Evolutionary conservation across 64 coral and sea anemone genomes (phyloP), one percentile per base, ranked within the genome.

Genomic region (Montipora efflorescens): DNA sequence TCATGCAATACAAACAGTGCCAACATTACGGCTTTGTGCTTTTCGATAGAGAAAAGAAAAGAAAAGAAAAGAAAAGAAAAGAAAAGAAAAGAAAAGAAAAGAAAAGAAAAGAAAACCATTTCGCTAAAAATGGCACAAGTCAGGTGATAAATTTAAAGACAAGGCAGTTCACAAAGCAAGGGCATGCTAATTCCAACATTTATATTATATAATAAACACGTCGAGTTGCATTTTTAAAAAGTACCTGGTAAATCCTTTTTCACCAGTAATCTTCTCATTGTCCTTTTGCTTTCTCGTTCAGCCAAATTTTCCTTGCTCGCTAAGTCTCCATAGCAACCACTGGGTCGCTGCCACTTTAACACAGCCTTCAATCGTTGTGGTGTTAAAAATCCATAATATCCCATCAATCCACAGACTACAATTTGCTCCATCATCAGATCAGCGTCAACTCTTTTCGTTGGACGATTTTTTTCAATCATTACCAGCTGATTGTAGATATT

Each of bases 401-500:
- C 92, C 28, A 93, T 57, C 62, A 93, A 36, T 3, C 92, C 77
- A 80, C 92, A 87, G 0, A 93, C 84, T 4, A 88, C 92, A 36
- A 59, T 18, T 50, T 93, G 92, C 23, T 93, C 92, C 92, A 93
- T 87, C 59, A 88, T 88, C 3, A 93, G 19, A 68, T 93, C 92
- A 48, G 67, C 75, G 58, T 93, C 79, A 6, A 52, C 8, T 55
- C 48, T 62, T 18, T 48, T 80, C 14, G 49, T 45, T 67, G n/a
- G 15, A 25, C 48, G 69, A 53, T 80, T 52, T 45, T 36, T 18
- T 47, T 93, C 92, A 8, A 93, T 21, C 50, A 81, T 12, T 16
- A 44, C 19, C 75, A 93, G 66, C 47, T 93, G 92, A 46, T 67
- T n/a, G 84, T 88, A 93, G 50, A 88, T 93, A 15, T 76, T 79